Evolutionary conservation across 2,113 vertebrate genomes (phyloP).

Genomic region (Athene noctua): DNA sequence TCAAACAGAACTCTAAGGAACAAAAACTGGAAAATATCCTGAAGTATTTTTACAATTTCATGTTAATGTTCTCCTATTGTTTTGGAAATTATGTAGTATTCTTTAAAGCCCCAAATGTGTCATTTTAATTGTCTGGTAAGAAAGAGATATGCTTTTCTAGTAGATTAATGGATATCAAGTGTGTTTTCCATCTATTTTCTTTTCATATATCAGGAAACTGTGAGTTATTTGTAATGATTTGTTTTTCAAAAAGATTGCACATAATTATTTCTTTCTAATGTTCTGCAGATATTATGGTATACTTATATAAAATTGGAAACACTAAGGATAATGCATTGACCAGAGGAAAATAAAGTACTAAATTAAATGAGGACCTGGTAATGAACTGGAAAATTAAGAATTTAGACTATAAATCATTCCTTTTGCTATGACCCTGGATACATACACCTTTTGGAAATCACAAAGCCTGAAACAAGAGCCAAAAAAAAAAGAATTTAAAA

Average conservation of each 20-base stretch:
- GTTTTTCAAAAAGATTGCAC: constrained; percentile 18
- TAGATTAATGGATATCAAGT: not conserved
- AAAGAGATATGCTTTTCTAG: not conserved
- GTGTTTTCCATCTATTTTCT: not conserved
- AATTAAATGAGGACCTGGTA: constrained; percentile 51
- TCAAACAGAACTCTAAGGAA: not conserved
- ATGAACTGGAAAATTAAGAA: constrained; percentile 68
- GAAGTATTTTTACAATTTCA: not conserved
- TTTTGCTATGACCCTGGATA: constrained; percentile 10
- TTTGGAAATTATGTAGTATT: not conserved
- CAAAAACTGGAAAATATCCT: not conserved
- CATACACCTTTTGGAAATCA: constrained; percentile 17
- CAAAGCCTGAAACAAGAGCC: not conserved
- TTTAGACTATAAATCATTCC: constrained; percentile 41
- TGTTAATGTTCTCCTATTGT: not conserved
- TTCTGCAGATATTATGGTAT: not conserved
- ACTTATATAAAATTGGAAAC: constrained; percentile 25
- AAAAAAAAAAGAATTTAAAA: not conserved
- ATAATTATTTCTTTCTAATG: constrained; percentile 48
- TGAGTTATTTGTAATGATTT: not conserved
- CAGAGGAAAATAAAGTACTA: constrained; percentile 32
- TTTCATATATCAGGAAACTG: not conserved
- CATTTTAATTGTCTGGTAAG: not conserved
- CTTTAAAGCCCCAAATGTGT: not conserved
- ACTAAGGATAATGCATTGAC: constrained; percentile 30